Evolutionary conservation across 1,140 invertebrate species (phyloP).

Genomic region (Brachionus paranguensis): DNA sequence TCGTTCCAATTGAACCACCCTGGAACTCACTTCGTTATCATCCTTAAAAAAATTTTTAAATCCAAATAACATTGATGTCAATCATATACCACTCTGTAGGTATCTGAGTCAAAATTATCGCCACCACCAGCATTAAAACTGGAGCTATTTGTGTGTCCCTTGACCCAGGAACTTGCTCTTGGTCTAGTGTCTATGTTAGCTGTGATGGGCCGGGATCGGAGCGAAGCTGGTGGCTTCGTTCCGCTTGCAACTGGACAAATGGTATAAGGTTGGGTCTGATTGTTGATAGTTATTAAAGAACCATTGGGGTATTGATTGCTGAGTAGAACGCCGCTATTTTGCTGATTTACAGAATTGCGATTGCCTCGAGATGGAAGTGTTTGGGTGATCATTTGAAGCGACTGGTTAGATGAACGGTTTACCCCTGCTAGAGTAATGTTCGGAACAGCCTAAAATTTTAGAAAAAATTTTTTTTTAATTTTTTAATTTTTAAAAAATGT

Average conservation of each 20-base stretch:
- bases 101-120: conserved; percentile 14
- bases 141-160: conserved; percentile 42
- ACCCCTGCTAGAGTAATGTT: conserved; percentile 7
- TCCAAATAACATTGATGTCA: neutral
- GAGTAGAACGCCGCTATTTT: conserved; percentile 41
- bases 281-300: conserved; percentile 43
- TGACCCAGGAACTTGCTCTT: neutral
- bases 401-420: neutral
- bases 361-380: conserved; percentile 37
- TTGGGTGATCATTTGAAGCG: conserved; percentile 39
- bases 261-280: conserved; percentile 14
- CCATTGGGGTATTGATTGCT: conserved; percentile 40
- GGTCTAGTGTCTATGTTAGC: conserved; percentile 44
- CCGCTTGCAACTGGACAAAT: neutral
- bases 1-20: conserved; percentile 4
- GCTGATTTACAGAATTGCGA: conserved; percentile 42
- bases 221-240: conserved; percentile 41
- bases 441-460: neutral
- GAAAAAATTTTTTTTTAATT: too few species aligned
- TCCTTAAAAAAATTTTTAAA: neutral
- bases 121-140: conserved; percentile 33
- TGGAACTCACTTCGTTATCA: neutral
- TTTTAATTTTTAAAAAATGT: too few species aligned
- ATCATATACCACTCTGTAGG: neutral
- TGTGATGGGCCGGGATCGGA: conserved; percentile 48